Conservation (phyloP, 2,888 invertebrate genomes). For the Blera fallax region DNA sequence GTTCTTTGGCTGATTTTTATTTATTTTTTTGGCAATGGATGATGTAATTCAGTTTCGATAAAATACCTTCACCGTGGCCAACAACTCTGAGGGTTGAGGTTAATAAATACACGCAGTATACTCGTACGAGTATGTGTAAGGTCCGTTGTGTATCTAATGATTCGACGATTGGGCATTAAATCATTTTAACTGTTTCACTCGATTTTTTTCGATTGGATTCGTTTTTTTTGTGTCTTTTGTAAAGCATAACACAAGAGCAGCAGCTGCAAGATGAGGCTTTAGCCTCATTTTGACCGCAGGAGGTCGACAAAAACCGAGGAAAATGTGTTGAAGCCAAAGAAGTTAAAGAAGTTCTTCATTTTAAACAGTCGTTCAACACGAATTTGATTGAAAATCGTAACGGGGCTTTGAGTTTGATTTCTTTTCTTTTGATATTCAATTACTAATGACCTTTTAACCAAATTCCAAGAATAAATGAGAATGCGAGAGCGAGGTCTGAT, state of each 20-base stretch:
- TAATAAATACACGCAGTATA: conserved; percentile 6
- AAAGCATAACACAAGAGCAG: neutral
- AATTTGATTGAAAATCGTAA: conserved; percentile 61
- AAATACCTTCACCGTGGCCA: conserved; percentile 14
- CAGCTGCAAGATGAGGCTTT: conserved; percentile 14
- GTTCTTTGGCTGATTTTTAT: neutral
- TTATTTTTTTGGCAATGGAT: conserved; percentile 50
- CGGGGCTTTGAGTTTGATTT: conserved; percentile 49
- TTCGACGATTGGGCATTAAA: conserved; percentile 38
- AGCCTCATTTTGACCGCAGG: conserved; percentile 52
- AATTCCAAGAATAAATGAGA: conserved; percentile 59
- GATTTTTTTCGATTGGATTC: conserved; percentile 1
- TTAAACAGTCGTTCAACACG: conserved; percentile 34
- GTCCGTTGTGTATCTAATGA: conserved; percentile 29
- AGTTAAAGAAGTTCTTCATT: conserved; percentile 28
- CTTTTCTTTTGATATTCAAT: conserved; percentile 25
- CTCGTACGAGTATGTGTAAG: neutral
- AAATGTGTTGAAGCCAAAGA: conserved; percentile 17
- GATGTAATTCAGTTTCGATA: conserved; percentile 60
- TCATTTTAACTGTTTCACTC: conserved; percentile 45
- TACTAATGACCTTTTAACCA: conserved; percentile 60
- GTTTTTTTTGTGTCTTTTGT: neutral
- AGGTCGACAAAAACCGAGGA: conserved; percentile 32
- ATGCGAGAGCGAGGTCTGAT: conserved; percentile 19
- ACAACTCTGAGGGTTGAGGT: conserved; percentile 15